These are phyloP conservation scores for Telenomus remus DNA, from an alignment of 1,140 invertebrate species.

Conservation along the genomic window DNA sequence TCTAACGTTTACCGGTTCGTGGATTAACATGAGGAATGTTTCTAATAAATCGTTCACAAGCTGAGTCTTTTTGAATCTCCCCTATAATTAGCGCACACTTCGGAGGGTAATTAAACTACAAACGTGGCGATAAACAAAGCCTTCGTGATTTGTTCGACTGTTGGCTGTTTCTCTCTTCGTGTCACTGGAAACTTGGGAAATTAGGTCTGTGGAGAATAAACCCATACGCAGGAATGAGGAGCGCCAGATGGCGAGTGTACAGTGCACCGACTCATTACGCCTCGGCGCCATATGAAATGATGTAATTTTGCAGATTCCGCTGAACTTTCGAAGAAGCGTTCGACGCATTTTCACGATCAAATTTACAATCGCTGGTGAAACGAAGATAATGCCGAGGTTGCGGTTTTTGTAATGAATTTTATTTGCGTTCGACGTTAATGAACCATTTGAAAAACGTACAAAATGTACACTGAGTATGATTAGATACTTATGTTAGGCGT, in stretches of 20 bases:
- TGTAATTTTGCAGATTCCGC: conserved; percentile 11
- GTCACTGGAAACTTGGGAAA: conserved; percentile 23
- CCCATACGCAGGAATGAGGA: conserved; percentile 5
- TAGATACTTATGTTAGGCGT: not conserved
- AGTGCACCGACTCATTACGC: conserved; percentile 23
- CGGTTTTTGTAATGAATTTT: conserved; percentile 1
- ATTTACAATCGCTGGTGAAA: too few species aligned
- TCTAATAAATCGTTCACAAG: too few species aligned
- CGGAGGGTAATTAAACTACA: conserved; percentile 7
- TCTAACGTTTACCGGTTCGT: too few species aligned
- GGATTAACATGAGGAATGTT: too few species aligned
- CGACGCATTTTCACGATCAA: not conserved
- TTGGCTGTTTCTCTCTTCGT: conserved; percentile 13
- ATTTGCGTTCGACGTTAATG: not conserved
- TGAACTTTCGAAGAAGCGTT: not conserved
- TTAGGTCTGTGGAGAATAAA: conserved; percentile 21
- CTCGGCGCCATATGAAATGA: conserved; percentile 14
- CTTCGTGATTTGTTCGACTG: conserved; percentile 2
- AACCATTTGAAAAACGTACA: conserved; percentile 2
- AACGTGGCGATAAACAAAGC: conserved; percentile 11
- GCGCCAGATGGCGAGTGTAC: conserved; percentile 22
- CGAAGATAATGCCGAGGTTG: too few species aligned
- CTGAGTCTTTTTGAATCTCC: not conserved
- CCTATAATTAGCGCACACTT: conserved; percentile 12
- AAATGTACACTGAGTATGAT: conserved; percentile 16